Base-by-base conservation (phyloP, 1,140 invertebrate species). In the Scaptomyza pallida region DNA sequence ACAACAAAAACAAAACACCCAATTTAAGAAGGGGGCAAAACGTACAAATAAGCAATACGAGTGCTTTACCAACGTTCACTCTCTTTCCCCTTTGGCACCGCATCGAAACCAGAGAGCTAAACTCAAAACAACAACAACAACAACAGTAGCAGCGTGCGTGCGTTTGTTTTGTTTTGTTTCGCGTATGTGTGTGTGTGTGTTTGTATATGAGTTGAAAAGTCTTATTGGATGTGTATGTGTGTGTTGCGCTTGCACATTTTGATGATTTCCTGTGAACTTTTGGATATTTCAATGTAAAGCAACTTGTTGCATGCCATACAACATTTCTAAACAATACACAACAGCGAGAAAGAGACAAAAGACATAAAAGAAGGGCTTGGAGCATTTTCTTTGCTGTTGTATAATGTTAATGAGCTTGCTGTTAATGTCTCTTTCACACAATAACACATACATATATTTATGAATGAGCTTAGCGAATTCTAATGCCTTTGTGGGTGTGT, bases 181-280 rank as follows among this genome's bases (percentile, higher is more conserved):
- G 26, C 9, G 23, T 23, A 19, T 23, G 45, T n/a, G 17, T 65
- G 41, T 48, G 62, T 21, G 54, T 30, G 62, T 59, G 17, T 59
- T 33, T 48, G 26, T 65, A 33, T 48, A 55, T 21, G 54, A 40
- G 63, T 59, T 30, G 59, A 65, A 59, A 60, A 56, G 41, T 72
- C 62, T 72, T 72, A 56, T 69, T 65, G 62, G 50, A 75, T 78
- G 59, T 51, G 15, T 41, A 15, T 54, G 63, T 62, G 59, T 44
- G 50, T 74, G 56, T 72, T 69, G 61, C 61, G 72, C 83, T 71
- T 89, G 79, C 82, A 70, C 75, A 68, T 77, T 83, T 85, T 88
- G 78, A 89, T 88, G 82, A 65, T 88, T 88, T 83, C 82, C 82
- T 88, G 82, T 89, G 62, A 88, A 73, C 57, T 61, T 73, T 89